These are phyloP conservation scores for Lucifuga dentata DNA, from an alignment of 2,113 vertebrate species.

Conservation along the genomic window DNA sequence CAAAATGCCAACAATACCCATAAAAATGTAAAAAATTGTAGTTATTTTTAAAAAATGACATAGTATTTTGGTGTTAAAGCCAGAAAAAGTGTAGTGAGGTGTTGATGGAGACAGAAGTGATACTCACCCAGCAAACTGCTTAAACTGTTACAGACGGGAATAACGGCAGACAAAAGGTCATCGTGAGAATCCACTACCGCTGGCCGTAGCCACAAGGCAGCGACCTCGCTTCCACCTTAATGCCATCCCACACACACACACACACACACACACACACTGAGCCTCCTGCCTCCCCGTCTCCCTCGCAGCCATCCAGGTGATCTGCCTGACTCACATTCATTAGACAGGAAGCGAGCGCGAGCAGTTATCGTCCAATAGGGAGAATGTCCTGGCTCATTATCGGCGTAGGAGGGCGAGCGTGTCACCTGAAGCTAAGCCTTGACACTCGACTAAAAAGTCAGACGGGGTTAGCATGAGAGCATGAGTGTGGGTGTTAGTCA, in stretches of 20 bases:
- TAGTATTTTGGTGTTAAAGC: no score
- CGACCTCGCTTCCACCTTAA: slow-evolving; percentile 87
- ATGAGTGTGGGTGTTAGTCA: slow-evolving; percentile 74
- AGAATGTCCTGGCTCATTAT: slow-evolving; percentile 84
- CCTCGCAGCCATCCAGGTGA: slow-evolving; percentile 87
- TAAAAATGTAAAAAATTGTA: no score
- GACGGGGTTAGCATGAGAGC: slow-evolving; percentile 72
- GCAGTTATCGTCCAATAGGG: slow-evolving; percentile 80
- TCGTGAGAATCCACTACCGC: slow-evolving; percentile 70
- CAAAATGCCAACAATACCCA: no score
- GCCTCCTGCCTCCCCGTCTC: slow-evolving; percentile 48
- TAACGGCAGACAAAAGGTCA: slow-evolving; percentile 81
- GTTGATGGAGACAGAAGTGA: slow-evolving; percentile 46
- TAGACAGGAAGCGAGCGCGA: slow-evolving; percentile 78
- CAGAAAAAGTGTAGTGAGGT: slow-evolving; percentile 35
- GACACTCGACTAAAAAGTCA: slow-evolving; percentile 79
- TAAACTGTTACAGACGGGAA: slow-evolving; percentile 75
- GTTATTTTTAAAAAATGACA: no score
- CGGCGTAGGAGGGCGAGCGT: slow-evolving; percentile 78
- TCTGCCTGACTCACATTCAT: slow-evolving; percentile 80
- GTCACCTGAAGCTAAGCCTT: slow-evolving; percentile 81
- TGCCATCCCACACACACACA: slow-evolving; percentile 71
- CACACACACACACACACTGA: slow-evolving; percentile 50
- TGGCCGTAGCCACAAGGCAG: slow-evolving; percentile 75
- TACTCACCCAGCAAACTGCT: slow-evolving; percentile 56